Base-by-base conservation (phyloP, 2,797 vertebrate species). In the Capromys pilorides region DNA sequence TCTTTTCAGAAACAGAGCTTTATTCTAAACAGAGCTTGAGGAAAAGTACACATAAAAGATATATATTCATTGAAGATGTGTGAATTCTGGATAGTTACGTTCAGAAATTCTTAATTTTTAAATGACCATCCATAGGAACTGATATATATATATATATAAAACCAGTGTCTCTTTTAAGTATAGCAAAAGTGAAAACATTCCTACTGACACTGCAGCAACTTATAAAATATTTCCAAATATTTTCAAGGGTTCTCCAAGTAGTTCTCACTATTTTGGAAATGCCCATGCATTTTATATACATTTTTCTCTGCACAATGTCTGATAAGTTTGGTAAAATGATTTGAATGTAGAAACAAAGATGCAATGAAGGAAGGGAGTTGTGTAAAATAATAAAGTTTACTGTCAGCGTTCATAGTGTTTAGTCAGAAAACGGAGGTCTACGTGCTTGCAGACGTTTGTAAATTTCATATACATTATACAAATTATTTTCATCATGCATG, bases 221-320 rank as follows among this genome's bases (percentile, higher is more conserved):
- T 92, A 73, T 88, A 86, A 93, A 90, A 86, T 88, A 22, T 79
- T 90, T 92, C 71, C 66, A 88, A 82, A 82, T 88, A 93, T 90
- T 92, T 95, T 82, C 64, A 91, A 81, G 39, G 11, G 6, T 13
- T 83, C n/a, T 94, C 41, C 92, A 80, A 80, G 80, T 86, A 93
- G n/a, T 84, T 94, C 92, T 92, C 11, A 91, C 95, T 93, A 31
- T 54, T 88, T 95, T 96, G 87, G 54, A 26, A 93, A 95, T 49
- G 33, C 88, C 28, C 94, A n/a, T 0, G n/a, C 64, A 36, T 49
- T 91, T 5, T 91, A 92, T 90, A 39, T 86, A 57, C 12, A 33
- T 26, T 90, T 78, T 77, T 26, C 24, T 0, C 14, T 18, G 57
- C 26, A 33, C 83, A 83, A 80, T 59, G 4, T 88, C 33, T 92